These are phyloP conservation scores for Eilema depressum DNA, from an alignment of 2,888 invertebrate genomes.

Conservation along the genomic window DNA sequence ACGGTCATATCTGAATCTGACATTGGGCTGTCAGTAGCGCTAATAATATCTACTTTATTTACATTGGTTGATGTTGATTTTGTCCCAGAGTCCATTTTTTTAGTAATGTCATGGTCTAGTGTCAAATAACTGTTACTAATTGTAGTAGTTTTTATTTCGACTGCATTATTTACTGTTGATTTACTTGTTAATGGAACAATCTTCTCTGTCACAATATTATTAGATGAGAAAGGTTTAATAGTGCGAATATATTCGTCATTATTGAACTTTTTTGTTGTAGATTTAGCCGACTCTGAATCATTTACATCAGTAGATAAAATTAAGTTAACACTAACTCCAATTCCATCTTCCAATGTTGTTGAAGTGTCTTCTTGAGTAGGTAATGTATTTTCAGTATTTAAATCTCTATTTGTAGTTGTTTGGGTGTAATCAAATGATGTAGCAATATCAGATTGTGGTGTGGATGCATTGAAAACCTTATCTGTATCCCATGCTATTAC, in stretches of 20 bases:
- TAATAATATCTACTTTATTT: neutral
- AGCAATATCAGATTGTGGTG: neutral
- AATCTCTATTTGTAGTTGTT: constrained; percentile 19
- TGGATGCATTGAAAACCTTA: neutral
- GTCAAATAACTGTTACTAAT: neutral
- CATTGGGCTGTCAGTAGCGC: neutral
- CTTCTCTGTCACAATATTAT: neutral
- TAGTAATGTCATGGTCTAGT: neutral
- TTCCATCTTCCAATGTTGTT: neutral
- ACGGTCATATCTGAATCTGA: neutral
- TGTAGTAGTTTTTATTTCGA: neutral
- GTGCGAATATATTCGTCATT: neutral
- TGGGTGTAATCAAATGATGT: constrained; percentile 6
- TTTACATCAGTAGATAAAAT: too few relatives aligned
- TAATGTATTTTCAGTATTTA: constrained; percentile 1
- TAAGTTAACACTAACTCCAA: too few relatives aligned
- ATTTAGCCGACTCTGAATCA: neutral
- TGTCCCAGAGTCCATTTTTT: neutral
- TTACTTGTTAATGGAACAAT: neutral
- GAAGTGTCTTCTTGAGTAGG: neutral
- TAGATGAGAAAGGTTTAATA: neutral
- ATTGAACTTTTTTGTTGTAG: neutral
- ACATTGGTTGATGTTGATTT: neutral
- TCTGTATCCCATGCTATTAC: neutral
- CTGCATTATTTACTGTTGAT: constrained; percentile 8